Base-by-base conservation (phyloP, 2,888 invertebrate genomes). In the Stenichneumon culpator region DNA sequence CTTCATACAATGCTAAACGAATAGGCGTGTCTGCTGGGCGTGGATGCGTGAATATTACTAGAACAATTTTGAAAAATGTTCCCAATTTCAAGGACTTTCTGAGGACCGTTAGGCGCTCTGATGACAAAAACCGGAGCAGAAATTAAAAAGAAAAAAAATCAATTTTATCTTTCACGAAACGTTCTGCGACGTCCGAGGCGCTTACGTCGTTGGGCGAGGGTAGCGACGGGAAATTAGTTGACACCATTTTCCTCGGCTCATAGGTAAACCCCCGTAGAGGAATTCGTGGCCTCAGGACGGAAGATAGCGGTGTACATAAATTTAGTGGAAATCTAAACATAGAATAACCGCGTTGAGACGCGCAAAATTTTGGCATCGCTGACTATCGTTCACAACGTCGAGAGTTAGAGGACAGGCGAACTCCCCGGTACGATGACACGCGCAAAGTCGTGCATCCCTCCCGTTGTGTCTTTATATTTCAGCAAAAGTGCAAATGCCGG, bases 261-360 rank as follows among this genome's bases (percentile, higher is more conserved):
- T 63, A 63, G 63, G 63, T 32, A 63, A 63, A 63, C 63, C 32
- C 63, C 32, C 63, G 32, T 36, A 19, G 16, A 65, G 77, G 54
- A 77, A 52, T 77, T 39, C n/a, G 65, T 77, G 67, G 67, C 65
- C 52, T 67, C 36, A 52, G n/a, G 67, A 67, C 36, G 2, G 39
- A 19, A 77, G 77, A 36, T 36, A 36, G 14, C 52, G 22, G 65
- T 14, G 28, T 32, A 63, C n/a, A 36, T 65, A 65, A 75, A 50
- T 75, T 75, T 50, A 60, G 65, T 75, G 75, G 22, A 75, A 65
- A 65, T 65, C 75, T 65, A 75, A 75, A 75, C 50, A 75, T 65
- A 75, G 65, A 75, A 16, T 32, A 75, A 65, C 22, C 32, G 28
- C 32, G 32, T 7, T 28, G 19, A 52, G 25, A 67, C 54, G 54